Evolutionary conservation across 2,113 vertebrate genomes (phyloP).

Genomic region (Pedetes capensis): DNA sequence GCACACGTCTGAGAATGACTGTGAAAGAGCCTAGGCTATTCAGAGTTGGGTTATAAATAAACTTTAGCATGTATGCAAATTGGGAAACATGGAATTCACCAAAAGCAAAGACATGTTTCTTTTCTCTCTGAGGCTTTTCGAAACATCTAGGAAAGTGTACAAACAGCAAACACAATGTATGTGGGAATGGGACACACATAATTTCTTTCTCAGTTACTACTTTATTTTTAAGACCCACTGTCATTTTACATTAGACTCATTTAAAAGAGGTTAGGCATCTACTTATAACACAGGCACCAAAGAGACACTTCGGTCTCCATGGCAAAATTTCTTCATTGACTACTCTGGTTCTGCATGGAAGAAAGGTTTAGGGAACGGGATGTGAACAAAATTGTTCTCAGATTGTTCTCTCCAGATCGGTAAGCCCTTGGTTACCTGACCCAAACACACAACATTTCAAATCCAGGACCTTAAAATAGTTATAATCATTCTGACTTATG

Average conservation of each 20-base stretch:
- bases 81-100: background rate
- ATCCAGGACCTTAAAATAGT: conserved; percentile 26
- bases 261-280: background rate
- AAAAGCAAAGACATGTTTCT: background rate
- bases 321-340: background rate
- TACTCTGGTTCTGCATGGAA: background rate
- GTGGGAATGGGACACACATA: background rate
- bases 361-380: background rate
- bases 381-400: background rate
- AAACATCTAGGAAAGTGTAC: background rate
- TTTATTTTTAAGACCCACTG: background rate
- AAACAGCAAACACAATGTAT: background rate
- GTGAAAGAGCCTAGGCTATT: fast-evolving
- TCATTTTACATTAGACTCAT: background rate
- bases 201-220: background rate
- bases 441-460: conserved; percentile 5
- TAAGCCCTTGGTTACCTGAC: background rate
- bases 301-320: background rate
- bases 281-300: background rate
- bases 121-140: background rate
- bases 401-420: background rate
- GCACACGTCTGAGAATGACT: background rate
- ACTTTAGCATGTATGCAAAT: background rate
- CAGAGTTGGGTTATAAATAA: background rate
- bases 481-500: background rate